Percentiles rank a stretch among this genome's conserved stretches.
Conservation (phyloP, 2,797 vertebrate genomes). For the Prionace glauca region DNA sequence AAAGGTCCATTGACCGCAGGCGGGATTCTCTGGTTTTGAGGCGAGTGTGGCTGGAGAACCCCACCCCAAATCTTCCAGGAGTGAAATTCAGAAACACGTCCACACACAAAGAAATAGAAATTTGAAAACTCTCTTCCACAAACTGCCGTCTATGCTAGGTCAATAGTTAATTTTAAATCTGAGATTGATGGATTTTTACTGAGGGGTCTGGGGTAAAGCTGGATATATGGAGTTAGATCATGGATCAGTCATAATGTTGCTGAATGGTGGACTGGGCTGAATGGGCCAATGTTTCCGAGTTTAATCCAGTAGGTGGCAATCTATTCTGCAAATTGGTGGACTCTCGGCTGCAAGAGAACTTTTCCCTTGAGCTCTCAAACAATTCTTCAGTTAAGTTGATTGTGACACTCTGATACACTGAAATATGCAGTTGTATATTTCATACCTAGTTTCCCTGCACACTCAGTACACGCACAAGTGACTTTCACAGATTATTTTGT, state of each 20-base stretch:
- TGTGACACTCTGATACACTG: neutral
- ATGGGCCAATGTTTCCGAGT: neutral
- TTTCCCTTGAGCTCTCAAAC: neutral
- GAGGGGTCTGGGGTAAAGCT: neutral
- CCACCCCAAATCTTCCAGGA: neutral
- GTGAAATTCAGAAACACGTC: neutral
- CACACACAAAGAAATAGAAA: too few relatives aligned
- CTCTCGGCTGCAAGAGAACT: neutral
- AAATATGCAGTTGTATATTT: neutral
- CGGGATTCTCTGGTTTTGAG: too few relatives aligned
- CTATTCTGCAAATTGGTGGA: neutral
- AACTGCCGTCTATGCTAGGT: neutral
- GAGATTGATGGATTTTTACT: neutral
- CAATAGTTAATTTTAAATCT: neutral
- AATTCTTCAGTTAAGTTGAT: neutral
- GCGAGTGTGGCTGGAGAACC: too few relatives aligned
- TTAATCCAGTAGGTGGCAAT: conserved; percentile 25
- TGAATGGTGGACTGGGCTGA: neutral
- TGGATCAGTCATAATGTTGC: neutral
- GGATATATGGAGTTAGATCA: neutral
- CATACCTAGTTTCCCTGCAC: neutral
- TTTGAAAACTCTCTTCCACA: neutral
- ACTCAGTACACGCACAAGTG: neutral
- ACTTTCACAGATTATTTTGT: neutral
- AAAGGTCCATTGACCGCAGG: too few relatives aligned